Base-by-base conservation (phyloP, 2,888 invertebrate genomes). In the Tricholauxania praeusta region DNA sequence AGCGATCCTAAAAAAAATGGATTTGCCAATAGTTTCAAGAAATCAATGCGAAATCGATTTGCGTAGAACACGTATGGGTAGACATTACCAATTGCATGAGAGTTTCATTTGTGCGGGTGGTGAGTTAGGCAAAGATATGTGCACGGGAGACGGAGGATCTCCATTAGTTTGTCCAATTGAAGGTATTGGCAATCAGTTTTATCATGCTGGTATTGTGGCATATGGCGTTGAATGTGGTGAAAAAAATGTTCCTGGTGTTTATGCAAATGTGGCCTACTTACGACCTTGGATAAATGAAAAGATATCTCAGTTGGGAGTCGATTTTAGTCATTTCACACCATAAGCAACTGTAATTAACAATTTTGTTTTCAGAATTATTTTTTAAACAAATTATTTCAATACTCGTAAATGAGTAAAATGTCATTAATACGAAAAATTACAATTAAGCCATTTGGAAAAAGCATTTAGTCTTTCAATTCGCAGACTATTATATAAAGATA, bases 221-320 rank as follows among this genome's bases (percentile, higher is more conserved):
- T 95, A 94, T 94, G 95, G 95, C 15, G 92, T 95, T 76, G 93
- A 92, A 0, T 95, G 95, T 79, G 94, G 93, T 0, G 87, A 87
- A n/a, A 87, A 89, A 65, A 87, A 89, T 47, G 89, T 90, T 19
- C 94, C 94, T 0, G 94, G 93, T 0, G 93, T 94, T 0, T 95
- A 94, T 82, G 92, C 91, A 0, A 92, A 92, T 82, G 90, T 95
- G 1, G 89, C 91, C 0, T 83, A 88, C 51, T 89, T 91, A 12
- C 88, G 92, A 1, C 83, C 87, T 12, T 95, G 95, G 95, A 91
- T 95, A 76, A 91, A 91, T 79, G 74, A 76, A 17, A 71, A 76
- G 55, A 63, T 78, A 51, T 74, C 73, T 51, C 74, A 74, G 48
- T 76, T 73, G 53, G 57, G 71, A 49, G 47, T 77, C 3, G 72